Evolutionary conservation across 2,113 vertebrate genomes (phyloP).

Genomic region (Macroglossus sobrinus): DNA sequence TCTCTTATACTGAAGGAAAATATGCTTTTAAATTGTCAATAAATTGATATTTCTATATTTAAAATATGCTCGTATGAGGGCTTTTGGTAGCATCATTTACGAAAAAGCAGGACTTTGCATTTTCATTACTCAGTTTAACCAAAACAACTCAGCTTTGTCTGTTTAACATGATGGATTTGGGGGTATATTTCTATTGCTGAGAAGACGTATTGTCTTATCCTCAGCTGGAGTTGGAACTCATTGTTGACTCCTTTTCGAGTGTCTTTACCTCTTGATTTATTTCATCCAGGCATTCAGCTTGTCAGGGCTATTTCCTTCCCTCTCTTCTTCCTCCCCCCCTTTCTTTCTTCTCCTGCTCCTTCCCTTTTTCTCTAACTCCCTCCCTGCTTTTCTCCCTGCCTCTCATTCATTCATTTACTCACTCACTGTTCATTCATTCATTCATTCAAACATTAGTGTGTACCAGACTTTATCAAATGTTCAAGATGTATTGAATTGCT

Average conservation of each 20-base stretch:
- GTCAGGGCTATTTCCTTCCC: not conserved
- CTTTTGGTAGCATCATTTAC: not conserved
- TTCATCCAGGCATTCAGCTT: not conserved
- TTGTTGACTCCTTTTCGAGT: not conserved
- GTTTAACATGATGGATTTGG: not conserved
- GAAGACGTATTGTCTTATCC: not conserved
- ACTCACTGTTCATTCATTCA: not conserved
- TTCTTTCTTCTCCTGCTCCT: not conserved
- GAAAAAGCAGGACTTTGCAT: not conserved
- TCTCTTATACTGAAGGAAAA: not conserved
- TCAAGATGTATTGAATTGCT: not conserved
- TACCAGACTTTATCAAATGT: not conserved
- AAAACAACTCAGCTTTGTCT: not conserved
- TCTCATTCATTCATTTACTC: not conserved
- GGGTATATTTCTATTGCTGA: not conserved
- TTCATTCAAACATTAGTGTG: not conserved
- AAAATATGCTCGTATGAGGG: not conserved
- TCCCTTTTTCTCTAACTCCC: no score
- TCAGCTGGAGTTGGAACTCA: not conserved
- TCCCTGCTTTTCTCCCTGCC: not conserved
- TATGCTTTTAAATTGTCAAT: not conserved
- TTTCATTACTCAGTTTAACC: not conserved
- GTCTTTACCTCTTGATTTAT: not conserved
- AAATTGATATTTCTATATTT: not conserved
- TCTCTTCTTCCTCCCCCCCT: not conserved